Base-by-base conservation (phyloP, 2,888 invertebrate species). In the Leptothorax acervorum region DNA sequence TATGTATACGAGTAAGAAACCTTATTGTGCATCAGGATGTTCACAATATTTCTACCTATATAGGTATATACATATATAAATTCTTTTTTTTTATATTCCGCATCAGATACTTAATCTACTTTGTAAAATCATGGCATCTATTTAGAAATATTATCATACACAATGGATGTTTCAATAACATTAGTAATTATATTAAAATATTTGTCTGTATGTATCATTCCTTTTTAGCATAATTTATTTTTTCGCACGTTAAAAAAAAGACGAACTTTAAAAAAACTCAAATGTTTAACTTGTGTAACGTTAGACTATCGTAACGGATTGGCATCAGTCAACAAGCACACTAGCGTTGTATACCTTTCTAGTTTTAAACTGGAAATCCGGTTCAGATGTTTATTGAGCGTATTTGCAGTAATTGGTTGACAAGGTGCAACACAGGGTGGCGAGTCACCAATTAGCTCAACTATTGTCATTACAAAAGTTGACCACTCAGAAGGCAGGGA, bases 261-360 rank as follows among this genome's bases (percentile, higher is more conserved):
- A 83, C 51, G 8, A 65, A 83, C 42, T 74, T 62, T 51, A 87
- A 76, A 73, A 35, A 51, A 65, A 82, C 42, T 45, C 85, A 78
- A 65, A 57, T 23, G 23, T 76, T 51, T 71, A 79, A 84, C 63
- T 60, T 60, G 65, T 73, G 73, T 82, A 85, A 86, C 82, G 75
- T 84, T 90, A 92, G 91, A 93, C 93, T 95, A 94, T 94, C 93
- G 93, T 82, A 92, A 92, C 53, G 93, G 90, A 86, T 95, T 94
- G 62, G 92, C 92, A 85, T 93, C 93, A 48, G 94, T 94, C 76
- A 95, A 90, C 79, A 93, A 89, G 82, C 93, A 92, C 85, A 93
- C 93, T 83, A 95, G 89, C 74, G 90, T 90, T 71, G 92, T 92
- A 79, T 92, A 92, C 88, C 93, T 93, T 85, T 92, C 92, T 81